Base-by-base conservation (phyloP, 2,113 vertebrate species). In the Ellobius talpinus region DNA sequence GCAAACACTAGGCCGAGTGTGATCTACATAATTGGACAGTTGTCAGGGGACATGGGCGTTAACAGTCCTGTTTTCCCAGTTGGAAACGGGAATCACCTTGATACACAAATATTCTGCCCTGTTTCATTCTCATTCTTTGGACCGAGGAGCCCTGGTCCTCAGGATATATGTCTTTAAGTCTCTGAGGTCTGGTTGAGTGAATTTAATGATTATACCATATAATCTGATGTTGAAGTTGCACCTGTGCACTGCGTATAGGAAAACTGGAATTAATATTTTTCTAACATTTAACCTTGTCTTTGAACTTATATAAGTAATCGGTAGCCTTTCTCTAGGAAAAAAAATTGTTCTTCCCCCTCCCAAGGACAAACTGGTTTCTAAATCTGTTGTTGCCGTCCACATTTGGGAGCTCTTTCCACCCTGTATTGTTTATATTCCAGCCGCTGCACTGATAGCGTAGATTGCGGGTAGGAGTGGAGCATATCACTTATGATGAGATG, bases 1-100 rank as follows among this genome's bases (percentile, higher is more conserved):
- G 99, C 99, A 99, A 99, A 99, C 99, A 99, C 99, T 99, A 99
- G 99, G 98, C 99, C 98, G 99, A 99, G 99, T 99, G 99, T 99
- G 99, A 99, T 99, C 99, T 99, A 99, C 99, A 99, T 99, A 99
- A 99, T 99, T 99, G 99, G 99, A 99, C 99, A 99, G 99, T 99
- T 99, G 99, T 99, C 99, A 99, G 97, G 99, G 99, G 99, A 99
- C 98, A 98, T 98, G 98, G 98, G 99, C 99, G 98, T 99, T 99
- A 99, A 99, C 99, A 98, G 98, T 99, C 98, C 98, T 98, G 98
- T 99, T 98, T 99, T 98, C 98, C 98, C 98, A 99, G 98, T 98
- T 98, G 99, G 98, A 98, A 98, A 99, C 98, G 98, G 98, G 98
- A 98, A 99, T 99, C 98, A 99, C 99, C 99, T 99, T 99, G 98